A percentile compares a stretch with the other conserved stretches of the same genome.
Conservation (phyloP, 2,888 invertebrate genomes). For the Cantharis rustica region DNA sequence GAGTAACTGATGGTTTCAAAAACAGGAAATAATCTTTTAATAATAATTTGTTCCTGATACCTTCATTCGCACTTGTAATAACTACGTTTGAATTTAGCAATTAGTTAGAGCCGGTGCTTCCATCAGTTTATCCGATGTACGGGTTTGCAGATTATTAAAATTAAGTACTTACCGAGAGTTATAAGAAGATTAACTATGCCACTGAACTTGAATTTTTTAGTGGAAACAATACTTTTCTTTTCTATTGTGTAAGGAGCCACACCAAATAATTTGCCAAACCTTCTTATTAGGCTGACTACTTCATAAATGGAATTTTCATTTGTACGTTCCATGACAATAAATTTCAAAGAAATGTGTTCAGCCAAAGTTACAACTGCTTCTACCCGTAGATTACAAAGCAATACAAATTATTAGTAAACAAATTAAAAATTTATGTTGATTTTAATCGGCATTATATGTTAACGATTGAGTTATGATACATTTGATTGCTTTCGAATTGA, state of each 20-base stretch:
- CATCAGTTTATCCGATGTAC: not conserved
- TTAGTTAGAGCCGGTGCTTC: not conserved
- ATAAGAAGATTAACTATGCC: not conserved
- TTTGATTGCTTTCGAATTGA: not conserved
- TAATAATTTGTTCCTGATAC: not conserved
- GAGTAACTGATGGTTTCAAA: not conserved
- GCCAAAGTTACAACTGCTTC: not conserved
- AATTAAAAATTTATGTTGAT: not conserved
- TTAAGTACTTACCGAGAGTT: not conserved
- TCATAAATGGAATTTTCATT: not conserved
- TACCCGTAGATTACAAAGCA: not conserved
- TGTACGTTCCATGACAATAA: not conserved
- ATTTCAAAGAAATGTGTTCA: not conserved
- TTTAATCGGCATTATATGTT: not conserved
- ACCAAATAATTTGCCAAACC: slow-evolving; percentile 2
- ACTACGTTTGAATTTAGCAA: not conserved
- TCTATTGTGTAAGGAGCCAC: slow-evolving; percentile 2
- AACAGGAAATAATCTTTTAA: not conserved
- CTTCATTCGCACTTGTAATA: not conserved
- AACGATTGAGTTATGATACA: not conserved
- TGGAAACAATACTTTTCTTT: not conserved
- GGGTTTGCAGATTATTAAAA: not conserved
- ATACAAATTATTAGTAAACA: not conserved
- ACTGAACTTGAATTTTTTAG: not conserved
- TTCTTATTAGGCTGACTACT: not conserved